Conservation (phyloP, 2,113 vertebrate genomes). For the Nasalis larvatus region DNA sequence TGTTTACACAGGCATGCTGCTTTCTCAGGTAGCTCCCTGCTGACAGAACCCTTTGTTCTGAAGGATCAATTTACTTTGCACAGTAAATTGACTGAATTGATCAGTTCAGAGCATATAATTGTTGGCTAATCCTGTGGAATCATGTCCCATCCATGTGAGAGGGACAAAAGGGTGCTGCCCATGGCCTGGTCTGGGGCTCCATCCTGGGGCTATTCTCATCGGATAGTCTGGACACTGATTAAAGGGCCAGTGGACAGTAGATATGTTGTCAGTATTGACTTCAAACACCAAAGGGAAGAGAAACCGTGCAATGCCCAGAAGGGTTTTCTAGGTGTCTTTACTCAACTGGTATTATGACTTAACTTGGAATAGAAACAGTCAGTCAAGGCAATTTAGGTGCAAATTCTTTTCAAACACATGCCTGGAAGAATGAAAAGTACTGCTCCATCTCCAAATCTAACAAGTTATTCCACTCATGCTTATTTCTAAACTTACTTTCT, state of each 20-base stretch:
- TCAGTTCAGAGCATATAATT: slow-evolving; percentile 94
- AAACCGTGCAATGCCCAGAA: slow-evolving; percentile 9
- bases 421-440: not conserved
- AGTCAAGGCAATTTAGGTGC: not conserved
- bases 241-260: slow-evolving; percentile 83
- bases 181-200: slow-evolving; percentile 71
- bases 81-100: slow-evolving; percentile 96
- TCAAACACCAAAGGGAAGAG: slow-evolving; percentile 42
- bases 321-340: slow-evolving; percentile 35
- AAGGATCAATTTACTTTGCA: slow-evolving; percentile 95
- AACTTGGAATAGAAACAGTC: not conserved
- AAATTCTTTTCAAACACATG: not conserved
- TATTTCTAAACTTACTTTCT: not conserved
- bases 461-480: not conserved
- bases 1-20: slow-evolving; percentile 95
- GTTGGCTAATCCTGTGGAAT: slow-evolving; percentile 94
- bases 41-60: slow-evolving; percentile 90
- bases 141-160: slow-evolving; percentile 93
- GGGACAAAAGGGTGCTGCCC: slow-evolving; percentile 88
- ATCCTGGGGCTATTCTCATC: slow-evolving; percentile 76
- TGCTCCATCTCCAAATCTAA: not conserved
- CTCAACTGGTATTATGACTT: not conserved
- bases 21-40: slow-evolving; percentile 95
- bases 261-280: slow-evolving; percentile 72
- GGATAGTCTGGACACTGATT: slow-evolving; percentile 84